phyloP scores from a whole-genome alignment of 1,140 invertebrate genomes.

The Drosophila setifemur region DNA sequence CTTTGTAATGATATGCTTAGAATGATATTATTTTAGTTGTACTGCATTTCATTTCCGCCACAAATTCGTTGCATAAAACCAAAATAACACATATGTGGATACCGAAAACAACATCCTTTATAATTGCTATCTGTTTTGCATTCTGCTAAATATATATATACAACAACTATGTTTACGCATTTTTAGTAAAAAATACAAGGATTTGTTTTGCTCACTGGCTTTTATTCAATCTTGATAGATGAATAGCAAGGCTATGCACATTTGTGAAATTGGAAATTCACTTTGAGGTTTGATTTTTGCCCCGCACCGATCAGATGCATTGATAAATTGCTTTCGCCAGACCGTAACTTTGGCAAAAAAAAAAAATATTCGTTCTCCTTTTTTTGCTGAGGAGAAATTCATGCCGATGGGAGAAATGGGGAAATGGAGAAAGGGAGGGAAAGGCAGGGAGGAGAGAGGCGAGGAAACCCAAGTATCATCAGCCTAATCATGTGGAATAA shows the following conservation, averaged over 20 bases:
- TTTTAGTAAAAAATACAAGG: slow-evolving; percentile 7
- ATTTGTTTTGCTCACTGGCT: too few relatives aligned
- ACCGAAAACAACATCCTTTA: not conserved
- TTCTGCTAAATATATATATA: not conserved
- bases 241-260: slow-evolving; percentile 4
- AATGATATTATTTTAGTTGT: too few relatives aligned
- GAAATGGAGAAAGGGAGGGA: not conserved
- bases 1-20: too few relatives aligned
- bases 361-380: not conserved
- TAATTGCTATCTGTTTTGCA: slow-evolving; percentile 5
- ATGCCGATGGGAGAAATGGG: too few relatives aligned
- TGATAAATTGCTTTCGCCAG: slow-evolving; percentile 5
- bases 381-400: too few relatives aligned
- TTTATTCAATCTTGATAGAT: not conserved
- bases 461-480: slow-evolving; percentile 55
- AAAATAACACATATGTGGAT: not conserved
- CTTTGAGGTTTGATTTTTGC: slow-evolving; percentile 17
- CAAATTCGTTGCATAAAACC: not conserved
- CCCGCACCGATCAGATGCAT: not conserved
- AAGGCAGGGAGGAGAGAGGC: not conserved
- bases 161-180: not conserved
- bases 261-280: slow-evolving; percentile 26
- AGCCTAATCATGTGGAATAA: slow-evolving; percentile 78
- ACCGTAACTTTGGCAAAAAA: not conserved
- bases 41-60: not conserved